A percentile compares a stretch with the other conserved stretches of the same genome.
Evolutionary conservation across 30 jellyfish, hydroid and myxozoan genomes (phyloP).

Genomic region (Calvadosia cruxmelitensis): DNA sequence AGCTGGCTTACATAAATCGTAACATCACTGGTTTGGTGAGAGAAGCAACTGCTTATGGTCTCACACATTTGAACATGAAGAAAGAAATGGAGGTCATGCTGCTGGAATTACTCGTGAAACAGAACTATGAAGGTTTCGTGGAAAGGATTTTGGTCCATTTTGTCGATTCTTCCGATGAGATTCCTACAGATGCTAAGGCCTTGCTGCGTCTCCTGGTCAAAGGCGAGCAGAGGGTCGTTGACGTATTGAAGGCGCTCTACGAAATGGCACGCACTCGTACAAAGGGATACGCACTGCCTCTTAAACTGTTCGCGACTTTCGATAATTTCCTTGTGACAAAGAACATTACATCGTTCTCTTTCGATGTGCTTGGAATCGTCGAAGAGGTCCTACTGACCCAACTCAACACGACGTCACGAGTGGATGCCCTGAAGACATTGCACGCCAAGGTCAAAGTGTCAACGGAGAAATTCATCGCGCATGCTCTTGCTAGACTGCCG

Average conservation of each 20-base stretch:
- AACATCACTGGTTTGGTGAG: constrained; percentile 6
- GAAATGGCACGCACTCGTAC: background rate
- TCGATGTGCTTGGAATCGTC: background rate
- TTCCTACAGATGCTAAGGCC: background rate
- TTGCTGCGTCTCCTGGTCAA: background rate
- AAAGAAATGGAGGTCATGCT: background rate
- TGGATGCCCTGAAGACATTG: background rate
- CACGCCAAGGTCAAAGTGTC: background rate
- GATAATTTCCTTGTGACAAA: background rate
- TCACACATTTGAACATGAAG: background rate
- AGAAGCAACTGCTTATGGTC: constrained; percentile 1
- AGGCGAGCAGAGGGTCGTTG: background rate
- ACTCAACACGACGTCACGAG: background rate
- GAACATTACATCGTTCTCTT: background rate
- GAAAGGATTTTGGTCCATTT: background rate
- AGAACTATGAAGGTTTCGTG: background rate
- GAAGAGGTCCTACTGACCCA: background rate
- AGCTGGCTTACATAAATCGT: background rate
- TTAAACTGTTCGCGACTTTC: too few relatives aligned
- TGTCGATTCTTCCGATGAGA: background rate
- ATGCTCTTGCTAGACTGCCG: background rate
- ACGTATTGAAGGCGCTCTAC: background rate
- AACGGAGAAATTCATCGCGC: background rate
- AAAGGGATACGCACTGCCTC: background rate
- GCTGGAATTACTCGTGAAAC: background rate